Conservation (phyloP, 2,113 vertebrate species). For the Sterna hirundo region DNA sequence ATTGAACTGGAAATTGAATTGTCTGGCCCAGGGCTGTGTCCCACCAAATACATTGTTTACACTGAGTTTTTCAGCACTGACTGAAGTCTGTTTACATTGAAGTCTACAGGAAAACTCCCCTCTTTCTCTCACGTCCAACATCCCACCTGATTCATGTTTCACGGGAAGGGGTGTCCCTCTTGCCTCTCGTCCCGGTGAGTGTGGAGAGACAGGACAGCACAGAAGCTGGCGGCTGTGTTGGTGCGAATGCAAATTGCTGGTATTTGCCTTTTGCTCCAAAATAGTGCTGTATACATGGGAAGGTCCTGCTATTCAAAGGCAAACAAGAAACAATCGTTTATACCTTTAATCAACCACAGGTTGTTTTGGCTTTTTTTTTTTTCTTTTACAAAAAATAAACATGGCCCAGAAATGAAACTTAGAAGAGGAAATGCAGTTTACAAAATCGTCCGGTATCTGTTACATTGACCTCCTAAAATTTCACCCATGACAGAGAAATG, state of each 20-base stretch:
- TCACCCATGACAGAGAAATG: not conserved
- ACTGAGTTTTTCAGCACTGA: not conserved
- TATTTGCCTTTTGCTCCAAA: not conserved
- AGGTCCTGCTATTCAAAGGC: not conserved
- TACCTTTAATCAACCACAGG: not conserved
- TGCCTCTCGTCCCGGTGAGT: not conserved
- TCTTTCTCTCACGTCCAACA: not conserved
- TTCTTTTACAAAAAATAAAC: not conserved
- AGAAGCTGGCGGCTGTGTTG: not conserved
- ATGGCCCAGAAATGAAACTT: not conserved
- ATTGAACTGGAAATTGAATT: not conserved
- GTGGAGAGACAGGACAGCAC: not conserved
- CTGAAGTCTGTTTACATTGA: not conserved
- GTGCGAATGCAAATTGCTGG: not conserved
- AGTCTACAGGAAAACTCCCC: not conserved
- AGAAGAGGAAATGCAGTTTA: not conserved
- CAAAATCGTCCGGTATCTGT: not conserved
- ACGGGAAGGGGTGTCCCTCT: not conserved
- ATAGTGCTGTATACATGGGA: rapidly evolving
- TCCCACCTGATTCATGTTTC: too few relatives aligned
- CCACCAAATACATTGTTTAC: not conserved
- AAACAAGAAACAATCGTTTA: not conserved
- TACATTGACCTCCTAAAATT: not conserved
- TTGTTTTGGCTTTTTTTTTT: not conserved
- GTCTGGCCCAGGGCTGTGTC: not conserved